These are phyloP conservation scores for human DNA, from an alignment of 2,113 vertebrate species.

Conservation along the genomic window DNA sequence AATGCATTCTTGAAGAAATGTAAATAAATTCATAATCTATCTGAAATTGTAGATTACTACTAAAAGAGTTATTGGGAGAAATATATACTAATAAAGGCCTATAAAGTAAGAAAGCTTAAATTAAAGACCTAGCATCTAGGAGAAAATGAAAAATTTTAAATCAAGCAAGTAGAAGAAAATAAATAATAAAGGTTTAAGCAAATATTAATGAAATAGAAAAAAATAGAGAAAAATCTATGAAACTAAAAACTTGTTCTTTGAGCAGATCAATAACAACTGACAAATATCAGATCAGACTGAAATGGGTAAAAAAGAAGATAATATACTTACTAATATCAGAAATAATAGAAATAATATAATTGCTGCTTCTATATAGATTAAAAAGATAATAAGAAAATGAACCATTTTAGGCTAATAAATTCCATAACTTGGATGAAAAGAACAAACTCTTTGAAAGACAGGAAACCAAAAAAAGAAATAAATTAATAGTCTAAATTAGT, in stretches of 20 bases:
- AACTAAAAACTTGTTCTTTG: not conserved
- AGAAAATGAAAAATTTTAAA: not conserved
- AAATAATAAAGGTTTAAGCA: not conserved
- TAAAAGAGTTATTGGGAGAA: not conserved
- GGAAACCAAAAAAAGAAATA: not conserved
- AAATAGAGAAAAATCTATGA: not conserved
- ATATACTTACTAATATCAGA: not conserved
- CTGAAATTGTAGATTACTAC: not conserved
- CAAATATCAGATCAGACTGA: not conserved
- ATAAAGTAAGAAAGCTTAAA: not conserved
- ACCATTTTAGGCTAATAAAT: not conserved
- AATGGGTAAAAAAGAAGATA: not conserved
- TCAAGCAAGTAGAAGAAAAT: not conserved
- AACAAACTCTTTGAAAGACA: not conserved
- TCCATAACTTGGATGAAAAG: not conserved
- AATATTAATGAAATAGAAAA: not conserved
- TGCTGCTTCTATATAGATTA: not conserved
- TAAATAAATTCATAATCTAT: not conserved
- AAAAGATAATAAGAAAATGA: not conserved
- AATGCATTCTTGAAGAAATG: not conserved
- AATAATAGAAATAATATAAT: not conserved
- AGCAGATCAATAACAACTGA: not conserved
- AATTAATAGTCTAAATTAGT: not conserved
- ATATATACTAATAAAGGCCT: not conserved
- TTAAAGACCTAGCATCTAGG: not conserved